Evolutionary conservation across 1,140 invertebrate genomes (phyloP), one percentile per base, ranked within the genome.

Genomic region (Pseudomyrmex gracilis): DNA sequence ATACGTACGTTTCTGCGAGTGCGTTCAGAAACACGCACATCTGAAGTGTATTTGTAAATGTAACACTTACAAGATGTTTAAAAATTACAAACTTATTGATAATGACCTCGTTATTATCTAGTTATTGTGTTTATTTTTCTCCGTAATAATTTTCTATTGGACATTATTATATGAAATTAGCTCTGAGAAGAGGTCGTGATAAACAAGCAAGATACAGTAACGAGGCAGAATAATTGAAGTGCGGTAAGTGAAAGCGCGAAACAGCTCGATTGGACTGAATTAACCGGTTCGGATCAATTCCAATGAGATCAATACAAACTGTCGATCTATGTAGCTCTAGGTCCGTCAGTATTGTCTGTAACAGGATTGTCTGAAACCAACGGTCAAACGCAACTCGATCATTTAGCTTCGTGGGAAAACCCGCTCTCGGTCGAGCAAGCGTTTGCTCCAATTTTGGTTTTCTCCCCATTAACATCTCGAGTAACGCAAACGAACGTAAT

Each of bases 381-480:
- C 7, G 45, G 17, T 61, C 22, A 47, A 71, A 71, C 55, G 55
- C 57, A 73, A 73, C 45, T 47, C 77, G 51, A 82, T 82, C 51
- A 15, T 53, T 53, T 24, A 60, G 15, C 34, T 64, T 80, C 76
- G 58, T 70, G 66, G 45, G 68, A 85, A 85, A 45, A 17, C 12
- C 12, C 15, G 22, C 3, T 17, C 34, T 34, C 34, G 34, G 34
- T 34, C 5, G 51, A 17, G 2, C 15, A 60, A 73, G 15, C 49
- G 76, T 70, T 60, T 20, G 71, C 57, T 64, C 58, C 20, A 66
- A 71, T 86, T 73, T 43, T 24, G 61, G 13, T 61, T 83, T 83
- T 86, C 76, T 63, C 45, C 57, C 51, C n/a, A 57, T 60, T 74
- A 55, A 45, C 68, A 66, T 86, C n/a, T 13, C 60, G 71, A 70